Evolutionary conservation across 2,797 vertebrate species (phyloP).

Genomic region (Sebastes matsubarae): DNA sequence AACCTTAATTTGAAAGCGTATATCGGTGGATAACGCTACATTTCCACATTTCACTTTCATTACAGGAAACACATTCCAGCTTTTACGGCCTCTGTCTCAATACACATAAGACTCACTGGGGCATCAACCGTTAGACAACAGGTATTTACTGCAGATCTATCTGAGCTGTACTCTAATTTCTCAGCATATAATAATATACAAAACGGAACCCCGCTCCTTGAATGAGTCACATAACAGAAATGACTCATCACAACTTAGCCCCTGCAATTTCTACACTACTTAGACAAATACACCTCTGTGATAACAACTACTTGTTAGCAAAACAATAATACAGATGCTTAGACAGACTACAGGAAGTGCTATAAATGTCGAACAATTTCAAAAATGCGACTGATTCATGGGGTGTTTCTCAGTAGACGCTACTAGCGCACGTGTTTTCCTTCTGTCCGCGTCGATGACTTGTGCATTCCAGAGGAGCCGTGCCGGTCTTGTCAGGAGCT

Average conservation of each 20-base stretch:
- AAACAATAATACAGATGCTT: not conserved
- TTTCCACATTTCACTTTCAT: conserved; percentile 20
- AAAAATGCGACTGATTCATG: conserved; percentile 52
- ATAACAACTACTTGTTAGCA: not conserved
- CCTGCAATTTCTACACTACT: not conserved
- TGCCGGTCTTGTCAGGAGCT: conserved; percentile 38
- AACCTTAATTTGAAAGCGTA: conserved; percentile 18
- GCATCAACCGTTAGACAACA: not conserved
- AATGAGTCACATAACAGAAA: not conserved
- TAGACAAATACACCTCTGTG: not conserved
- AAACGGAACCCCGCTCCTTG: not conserved
- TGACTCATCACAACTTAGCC: not conserved
- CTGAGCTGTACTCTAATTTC: not conserved
- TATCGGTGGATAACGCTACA: not conserved
- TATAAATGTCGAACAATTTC: conserved; percentile 36
- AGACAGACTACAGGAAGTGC: conserved; percentile 20
- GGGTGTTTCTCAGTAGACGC: conserved; percentile 42
- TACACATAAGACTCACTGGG: not conserved
- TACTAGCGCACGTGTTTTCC: conserved; percentile 39
- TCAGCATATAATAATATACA: not conserved
- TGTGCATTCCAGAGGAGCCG: conserved; percentile 58
- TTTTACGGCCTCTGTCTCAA: not conserved
- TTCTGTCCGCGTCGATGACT: conserved; percentile 48
- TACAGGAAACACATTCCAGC: not conserved
- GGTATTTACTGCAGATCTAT: not conserved